Percentiles rank a stretch among this genome's conserved stretches.
Evolutionary conservation across 2,113 vertebrate genomes (phyloP).

Genomic region (cattle (Bos taurus)): ARS-UCD2.0 NC_037335.1:25007001-25007500

Average conservation of each 20-base stretch:
- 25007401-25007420: conserved; percentile 93
- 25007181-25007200: conserved; percentile 26
- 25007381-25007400: conserved; percentile 94
- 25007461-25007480: conserved; percentile 95
- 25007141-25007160: not conserved
- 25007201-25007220: conserved; percentile 20
- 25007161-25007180: not conserved
- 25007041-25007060: conserved; percentile 13
- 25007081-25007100: not conserved
- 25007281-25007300: conserved; percentile 82
- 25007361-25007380: conserved; percentile 98
- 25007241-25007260: not conserved
- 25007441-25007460: conserved; percentile 95
- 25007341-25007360: conserved; percentile 96
- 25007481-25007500: conserved; percentile 91
- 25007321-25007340: conserved; percentile 93
- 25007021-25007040: conserved; percentile 19
- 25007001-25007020: not conserved
- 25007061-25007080: not conserved
- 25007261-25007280: not conserved
- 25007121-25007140: conserved; percentile 14
- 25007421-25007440: conserved; percentile 94
- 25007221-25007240: conserved; percentile 19
- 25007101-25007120: conserved; percentile 24
- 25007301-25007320: conserved; percentile 92